phyloP scores from a whole-genome alignment of 2,113 vertebrate genomes.

The Zapornia atra region DNA sequence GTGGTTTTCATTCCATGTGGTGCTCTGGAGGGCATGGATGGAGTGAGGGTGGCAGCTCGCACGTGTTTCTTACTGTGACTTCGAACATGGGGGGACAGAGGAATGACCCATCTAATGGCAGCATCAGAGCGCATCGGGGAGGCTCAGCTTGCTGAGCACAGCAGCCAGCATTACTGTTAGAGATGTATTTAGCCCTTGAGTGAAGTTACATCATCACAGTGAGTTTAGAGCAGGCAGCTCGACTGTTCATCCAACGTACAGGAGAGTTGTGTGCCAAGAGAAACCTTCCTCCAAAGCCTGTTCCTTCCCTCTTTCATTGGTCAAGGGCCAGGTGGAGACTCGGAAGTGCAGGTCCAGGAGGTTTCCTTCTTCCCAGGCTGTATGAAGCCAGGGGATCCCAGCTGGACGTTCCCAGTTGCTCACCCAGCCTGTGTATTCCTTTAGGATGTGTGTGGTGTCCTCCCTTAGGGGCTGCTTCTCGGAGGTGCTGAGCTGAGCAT shows the following conservation, averaged over 20 bases:
- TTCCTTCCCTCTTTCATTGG: neutral
- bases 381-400: neutral
- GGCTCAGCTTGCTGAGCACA: neutral
- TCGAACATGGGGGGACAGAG: rapidly evolving
- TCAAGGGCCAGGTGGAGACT: neutral
- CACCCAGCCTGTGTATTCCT: rapidly evolving
- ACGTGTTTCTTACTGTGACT: neutral
- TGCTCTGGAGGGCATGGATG: rapidly evolving
- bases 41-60: neutral
- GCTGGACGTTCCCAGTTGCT: neutral
- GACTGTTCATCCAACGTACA: neutral
- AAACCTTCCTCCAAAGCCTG: neutral
- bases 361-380: rapidly evolving
- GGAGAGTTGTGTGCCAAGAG: neutral
- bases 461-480: neutral
- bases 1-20: neutral
- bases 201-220: rapidly evolving
- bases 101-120: rapidly evolving
- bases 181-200: neutral
- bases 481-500: neutral
- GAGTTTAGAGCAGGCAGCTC: neutral
- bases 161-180: rapidly evolving
- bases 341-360: rapidly evolving
- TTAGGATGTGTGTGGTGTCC: rapidly evolving
- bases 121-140: neutral